Evolutionary conservation across 1,140 invertebrate species (phyloP).

Genomic region (Thereuonema tuberculata): DNA sequence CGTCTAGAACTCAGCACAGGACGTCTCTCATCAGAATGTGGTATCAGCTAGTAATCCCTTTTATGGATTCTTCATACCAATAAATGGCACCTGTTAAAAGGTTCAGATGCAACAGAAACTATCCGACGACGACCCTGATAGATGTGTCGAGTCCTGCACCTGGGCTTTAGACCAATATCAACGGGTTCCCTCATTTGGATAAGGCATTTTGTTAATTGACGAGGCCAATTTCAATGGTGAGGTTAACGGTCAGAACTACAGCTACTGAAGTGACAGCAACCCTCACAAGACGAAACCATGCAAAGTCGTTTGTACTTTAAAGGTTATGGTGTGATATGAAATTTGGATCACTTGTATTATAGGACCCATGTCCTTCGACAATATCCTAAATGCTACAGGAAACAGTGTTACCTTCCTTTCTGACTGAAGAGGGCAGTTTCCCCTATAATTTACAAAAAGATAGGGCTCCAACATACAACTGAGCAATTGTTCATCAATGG

Average conservation of each 20-base stretch:
- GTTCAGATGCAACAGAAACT: not conserved
- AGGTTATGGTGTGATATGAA: not conserved
- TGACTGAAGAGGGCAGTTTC: not conserved
- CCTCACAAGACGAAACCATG: not conserved
- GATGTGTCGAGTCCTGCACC: not conserved
- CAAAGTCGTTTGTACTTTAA: too few relatives aligned
- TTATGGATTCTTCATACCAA: not conserved
- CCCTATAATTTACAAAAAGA: not conserved
- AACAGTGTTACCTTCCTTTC: not conserved
- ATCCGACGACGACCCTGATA: not conserved
- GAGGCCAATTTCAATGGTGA: not conserved
- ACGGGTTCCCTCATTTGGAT: not conserved
- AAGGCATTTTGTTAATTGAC: not conserved
- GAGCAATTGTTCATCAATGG: not conserved
- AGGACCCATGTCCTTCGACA: not conserved
- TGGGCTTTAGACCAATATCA: not conserved
- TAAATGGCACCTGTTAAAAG: not conserved
- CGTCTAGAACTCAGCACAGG: not conserved
- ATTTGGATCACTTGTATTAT: not conserved
- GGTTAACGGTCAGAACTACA: not conserved
- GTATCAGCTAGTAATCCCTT: too few relatives aligned
- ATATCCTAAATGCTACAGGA: not conserved
- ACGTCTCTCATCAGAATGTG: too few relatives aligned
- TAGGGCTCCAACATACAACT: not conserved
- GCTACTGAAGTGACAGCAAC: not conserved